Evolutionary conservation across 2,888 invertebrate species (phyloP), one percentile per base, ranked within the genome.

Genomic region (Geotrupes spiniger): DNA sequence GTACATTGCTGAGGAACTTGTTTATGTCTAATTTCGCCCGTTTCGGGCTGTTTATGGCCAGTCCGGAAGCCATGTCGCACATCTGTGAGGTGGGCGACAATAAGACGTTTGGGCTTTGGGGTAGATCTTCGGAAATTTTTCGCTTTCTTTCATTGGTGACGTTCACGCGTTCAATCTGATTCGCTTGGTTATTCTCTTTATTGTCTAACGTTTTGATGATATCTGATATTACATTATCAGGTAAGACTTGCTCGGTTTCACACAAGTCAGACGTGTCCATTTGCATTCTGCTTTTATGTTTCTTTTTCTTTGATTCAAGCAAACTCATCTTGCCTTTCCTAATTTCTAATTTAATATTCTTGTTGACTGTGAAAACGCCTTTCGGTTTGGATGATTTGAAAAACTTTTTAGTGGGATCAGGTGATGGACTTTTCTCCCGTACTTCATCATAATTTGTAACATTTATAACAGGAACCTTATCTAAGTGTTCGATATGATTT

Each of bases 11-110:
- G 11, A 72, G 51, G 10, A 71, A 51, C 1, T 58, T 49, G 9
- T 47, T 67, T 21, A 70, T 58, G 49, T 71, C 68, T 36, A 60
- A 46, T 48, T 46, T 65, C 0, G 60, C 64, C 46, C 72, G 72
- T 53, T 73, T 69, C n/a, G 78, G 77, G 44, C 77, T 76, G 67
- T 75, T 74, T 4, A 74, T 46, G 1, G 71, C 73, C 46, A 74
- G 58, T 2, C 69, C 74, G 1, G 77, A 78, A 2, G 78, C 74
- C 72, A 78, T 76, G 53, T 72, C 74, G 53, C 71, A 72, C 59
- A 79, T 74, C 57, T 77, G 75, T 25, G 76, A 76, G 4, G 75
- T 75, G 2, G 78, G 77, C 2, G 78, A 78, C 62, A 78, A 53
- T 25, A 72, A 57, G 25, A 63, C 42, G 25, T 64, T 60, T 10